Evolutionary conservation across 2,888 invertebrate genomes (phyloP).

Genomic region (Myopa testacea): DNA sequence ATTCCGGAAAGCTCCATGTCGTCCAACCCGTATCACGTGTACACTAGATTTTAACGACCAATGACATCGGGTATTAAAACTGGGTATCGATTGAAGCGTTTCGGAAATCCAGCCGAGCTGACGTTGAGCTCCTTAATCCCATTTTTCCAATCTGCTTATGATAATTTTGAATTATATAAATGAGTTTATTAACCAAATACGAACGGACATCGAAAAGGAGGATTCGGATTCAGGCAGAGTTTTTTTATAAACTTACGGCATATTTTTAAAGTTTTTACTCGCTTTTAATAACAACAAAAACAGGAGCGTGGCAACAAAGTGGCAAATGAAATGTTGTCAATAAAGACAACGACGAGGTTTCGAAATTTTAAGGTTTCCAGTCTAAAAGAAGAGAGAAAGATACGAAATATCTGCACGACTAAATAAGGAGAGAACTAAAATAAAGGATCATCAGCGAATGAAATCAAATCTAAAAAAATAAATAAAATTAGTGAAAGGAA

Average conservation of each 20-base stretch:
- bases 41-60: slow-evolving; percentile 1
- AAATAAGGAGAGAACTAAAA: too few relatives aligned
- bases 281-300: not conserved
- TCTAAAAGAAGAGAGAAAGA: too few relatives aligned
- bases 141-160: slow-evolving; percentile 15
- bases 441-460: too few relatives aligned
- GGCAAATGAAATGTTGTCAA: not conserved
- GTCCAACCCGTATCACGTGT: too few relatives aligned
- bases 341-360: not conserved
- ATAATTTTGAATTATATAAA: slow-evolving; percentile 7
- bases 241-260: too few relatives aligned
- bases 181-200: slow-evolving; percentile 8
- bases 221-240: too few relatives aligned
- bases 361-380: not conserved
- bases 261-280: too few relatives aligned
- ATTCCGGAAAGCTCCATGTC: too few relatives aligned
- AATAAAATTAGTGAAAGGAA: too few relatives aligned
- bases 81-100: slow-evolving; percentile 3
- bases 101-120: not conserved
- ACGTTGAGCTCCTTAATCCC: slow-evolving; percentile 6
- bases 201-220: not conserved
- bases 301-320: not conserved
- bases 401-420: too few relatives aligned
- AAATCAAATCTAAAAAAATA: too few relatives aligned
- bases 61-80: slow-evolving; percentile 1